These are phyloP conservation scores for Pteronura brasiliensis DNA, from an alignment of 2,113 vertebrate genomes.

Conservation along the genomic window DNA sequence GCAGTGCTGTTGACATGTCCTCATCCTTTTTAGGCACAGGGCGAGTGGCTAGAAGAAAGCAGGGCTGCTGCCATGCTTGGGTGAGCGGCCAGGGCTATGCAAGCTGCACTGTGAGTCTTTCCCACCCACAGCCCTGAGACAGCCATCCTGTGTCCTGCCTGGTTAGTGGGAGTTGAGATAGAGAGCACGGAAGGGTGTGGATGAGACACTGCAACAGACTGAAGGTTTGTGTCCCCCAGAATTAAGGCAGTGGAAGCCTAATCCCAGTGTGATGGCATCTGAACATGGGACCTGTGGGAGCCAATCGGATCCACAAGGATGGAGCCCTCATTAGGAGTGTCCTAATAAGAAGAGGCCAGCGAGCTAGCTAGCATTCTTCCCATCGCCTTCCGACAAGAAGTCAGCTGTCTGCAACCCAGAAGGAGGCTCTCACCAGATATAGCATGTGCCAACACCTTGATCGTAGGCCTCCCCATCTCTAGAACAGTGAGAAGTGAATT, in stretches of 20 bases:
- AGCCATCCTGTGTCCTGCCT: not conserved
- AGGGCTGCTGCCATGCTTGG: rapidly evolving
- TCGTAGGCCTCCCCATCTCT: not conserved
- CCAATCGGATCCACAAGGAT: not conserved
- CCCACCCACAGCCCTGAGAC: too few relatives aligned
- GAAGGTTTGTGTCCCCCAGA: not conserved
- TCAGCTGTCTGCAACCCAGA: not conserved
- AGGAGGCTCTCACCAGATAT: not conserved
- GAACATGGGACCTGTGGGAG: not conserved
- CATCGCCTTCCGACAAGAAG: not conserved
- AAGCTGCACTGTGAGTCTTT: not conserved
- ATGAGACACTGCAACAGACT: not conserved
- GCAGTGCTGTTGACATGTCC: not conserved
- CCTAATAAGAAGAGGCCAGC: not conserved
- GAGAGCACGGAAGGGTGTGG: not conserved
- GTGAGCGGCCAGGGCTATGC: not conserved
- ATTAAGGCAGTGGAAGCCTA: not conserved
- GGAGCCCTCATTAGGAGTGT: not conserved
- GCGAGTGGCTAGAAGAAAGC: not conserved
- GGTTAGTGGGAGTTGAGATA: not conserved
- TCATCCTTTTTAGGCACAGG: not conserved
- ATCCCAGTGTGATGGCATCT: too few relatives aligned
- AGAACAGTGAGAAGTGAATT: not conserved
- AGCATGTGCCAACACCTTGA: not conserved
- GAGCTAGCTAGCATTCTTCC: not conserved